Base-by-base conservation (phyloP, 2,797 vertebrate genomes). In the Enoplosus armatus region DNA sequence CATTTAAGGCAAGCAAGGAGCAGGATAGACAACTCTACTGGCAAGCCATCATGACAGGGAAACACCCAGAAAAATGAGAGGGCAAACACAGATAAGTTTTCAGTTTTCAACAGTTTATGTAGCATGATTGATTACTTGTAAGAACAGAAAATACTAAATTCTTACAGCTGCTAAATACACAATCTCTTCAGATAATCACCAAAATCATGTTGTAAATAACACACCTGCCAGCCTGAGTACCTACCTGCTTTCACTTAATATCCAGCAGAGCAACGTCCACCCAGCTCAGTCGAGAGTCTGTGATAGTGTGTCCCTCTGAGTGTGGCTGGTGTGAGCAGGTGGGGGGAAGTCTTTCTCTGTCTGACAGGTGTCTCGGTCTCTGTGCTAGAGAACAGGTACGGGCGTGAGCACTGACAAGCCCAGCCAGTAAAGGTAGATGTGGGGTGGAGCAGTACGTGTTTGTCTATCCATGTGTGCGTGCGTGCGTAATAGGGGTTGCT, bases 351-450 rank as follows among this genome's bases (percentile, higher is more conserved):
- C 45, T 78, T 39, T 78, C 64, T 79, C 80, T 82, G 84, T 82
- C 75, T 91, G 88, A 93, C 94, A 95, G 94, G 91, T 95, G 94
- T 86, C 84, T 93, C 71, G 8, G 73, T 76, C 66, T n/a, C 67
- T 74, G 80, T 72, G 73, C 58, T 37, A 83, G 79, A 76, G 73
- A 93, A 89, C 93, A 95, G 93, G 92, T 93, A 90, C 31, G 85
- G 95, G 95, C 65, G 93, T 94, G 89, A 93, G 75, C 91, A 83
- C 67, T 61, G 87, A 95, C 94, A 90, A 94, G 93, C 90, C 85
- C 67, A 94, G 92, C 94, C 87, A 94, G 95, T 95, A 91, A 82
- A 77, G 87, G 80, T 77, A 64, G 47, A 68, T 75, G 41, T 66
- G 86, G 94, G 93, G 92, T 87, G 92, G 92, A 90, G 93, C 88